phyloP scores from a whole-genome alignment of 2,888 invertebrate genomes.

The Netelia virgata region DNA sequence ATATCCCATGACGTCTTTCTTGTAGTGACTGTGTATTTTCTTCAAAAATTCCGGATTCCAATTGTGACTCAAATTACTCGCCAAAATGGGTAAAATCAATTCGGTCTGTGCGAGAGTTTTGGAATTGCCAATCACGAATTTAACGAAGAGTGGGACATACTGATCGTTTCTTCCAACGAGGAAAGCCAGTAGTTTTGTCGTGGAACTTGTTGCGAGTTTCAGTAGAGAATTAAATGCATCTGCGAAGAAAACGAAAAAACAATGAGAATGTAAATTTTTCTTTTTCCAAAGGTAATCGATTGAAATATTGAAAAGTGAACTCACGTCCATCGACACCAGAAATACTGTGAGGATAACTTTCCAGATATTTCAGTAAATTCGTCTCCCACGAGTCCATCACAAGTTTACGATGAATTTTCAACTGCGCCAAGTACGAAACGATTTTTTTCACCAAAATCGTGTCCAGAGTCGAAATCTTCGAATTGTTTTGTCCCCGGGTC shows the following conservation, averaged over 20 bases:
- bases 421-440: slow-evolving; percentile 69
- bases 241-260: slow-evolving; percentile 67
- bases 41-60: slow-evolving; percentile 85
- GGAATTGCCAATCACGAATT: slow-evolving; percentile 84
- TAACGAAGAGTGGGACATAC: slow-evolving; percentile 85
- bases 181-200: slow-evolving; percentile 87
- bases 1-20: slow-evolving; percentile 87
- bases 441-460: slow-evolving; percentile 73
- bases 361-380: slow-evolving; percentile 87
- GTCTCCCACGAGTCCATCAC: slow-evolving; percentile 86
- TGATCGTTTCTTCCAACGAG: slow-evolving; percentile 87
- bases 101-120: slow-evolving; percentile 87
- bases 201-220: slow-evolving; percentile 68
- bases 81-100: slow-evolving; percentile 88
- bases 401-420: slow-evolving; percentile 70
- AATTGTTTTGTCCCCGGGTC: slow-evolving; percentile 83
- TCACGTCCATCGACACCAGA: slow-evolving; percentile 85
- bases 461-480: slow-evolving; percentile 64
- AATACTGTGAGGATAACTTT: slow-evolving; percentile 88
- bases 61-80: slow-evolving; percentile 83
- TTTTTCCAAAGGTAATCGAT: background rate
- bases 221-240: slow-evolving; percentile 75
- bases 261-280: background rate
- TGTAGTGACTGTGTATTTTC: slow-evolving; percentile 87
- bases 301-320: slow-evolving; percentile 79